Percentiles rank a stretch among this genome's conserved stretches.
Conservation (phyloP, 2,888 invertebrate species). For the Aleiodes leptofemur region DNA sequence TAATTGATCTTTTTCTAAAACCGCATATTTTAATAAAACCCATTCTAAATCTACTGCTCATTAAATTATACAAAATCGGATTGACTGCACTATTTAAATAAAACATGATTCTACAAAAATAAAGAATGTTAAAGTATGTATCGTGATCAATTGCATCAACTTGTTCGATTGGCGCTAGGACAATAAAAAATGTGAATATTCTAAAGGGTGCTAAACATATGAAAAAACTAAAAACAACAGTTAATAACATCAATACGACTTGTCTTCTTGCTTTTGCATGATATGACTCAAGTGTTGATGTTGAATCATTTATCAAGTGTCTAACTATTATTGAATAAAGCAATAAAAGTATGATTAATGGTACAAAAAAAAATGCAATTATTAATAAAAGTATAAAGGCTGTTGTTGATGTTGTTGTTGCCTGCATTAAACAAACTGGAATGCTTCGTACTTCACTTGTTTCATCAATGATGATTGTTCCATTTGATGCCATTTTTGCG, state of each 20-base stretch:
- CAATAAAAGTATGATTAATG: conserved; percentile 86
- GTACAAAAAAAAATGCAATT: conserved; percentile 87
- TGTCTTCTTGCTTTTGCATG: conserved; percentile 85
- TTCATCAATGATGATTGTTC: conserved; percentile 76
- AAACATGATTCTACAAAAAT: conserved; percentile 90
- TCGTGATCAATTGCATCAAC: conserved; percentile 84
- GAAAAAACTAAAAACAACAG: conserved; percentile 92
- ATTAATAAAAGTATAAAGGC: conserved; percentile 87
- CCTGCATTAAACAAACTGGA: conserved; percentile 87
- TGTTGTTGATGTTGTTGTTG: conserved; percentile 85
- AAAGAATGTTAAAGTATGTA: conserved; percentile 88
- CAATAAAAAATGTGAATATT: conserved; percentile 88
- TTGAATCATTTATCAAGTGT: conserved; percentile 85
- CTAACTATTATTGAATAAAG: conserved; percentile 90
- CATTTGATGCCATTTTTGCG: conserved; percentile 63
- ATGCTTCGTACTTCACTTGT: conserved; percentile 80
- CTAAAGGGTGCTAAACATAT: conserved; percentile 91
- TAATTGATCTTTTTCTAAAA: conserved; percentile 76
- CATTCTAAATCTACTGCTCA: conserved; percentile 92
- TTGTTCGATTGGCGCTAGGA: conserved; percentile 84
- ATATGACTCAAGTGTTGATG: conserved; percentile 84
- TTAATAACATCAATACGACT: conserved; percentile 91
- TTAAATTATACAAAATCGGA: conserved; percentile 93
- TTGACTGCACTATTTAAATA: conserved; percentile 94
- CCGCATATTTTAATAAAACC: conserved; percentile 85